Evolutionary conservation across 2,113 vertebrate genomes (phyloP).

Genomic region (Chionodraco myersi): DNA sequence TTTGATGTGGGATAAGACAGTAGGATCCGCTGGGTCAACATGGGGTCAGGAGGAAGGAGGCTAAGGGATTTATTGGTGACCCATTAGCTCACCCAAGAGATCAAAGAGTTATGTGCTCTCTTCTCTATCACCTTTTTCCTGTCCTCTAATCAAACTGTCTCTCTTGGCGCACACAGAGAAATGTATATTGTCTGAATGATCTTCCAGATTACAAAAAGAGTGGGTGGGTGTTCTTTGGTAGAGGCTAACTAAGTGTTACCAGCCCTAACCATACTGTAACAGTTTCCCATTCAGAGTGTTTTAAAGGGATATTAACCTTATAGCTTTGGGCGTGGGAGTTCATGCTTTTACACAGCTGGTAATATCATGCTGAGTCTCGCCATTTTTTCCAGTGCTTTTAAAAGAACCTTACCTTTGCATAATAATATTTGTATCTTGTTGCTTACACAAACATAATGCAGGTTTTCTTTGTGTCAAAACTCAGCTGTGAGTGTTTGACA

Average conservation of each 20-base stretch:
- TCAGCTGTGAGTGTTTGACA: too few relatives aligned
- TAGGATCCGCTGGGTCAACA: slow-evolving; percentile 37
- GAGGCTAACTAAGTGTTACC: slow-evolving; percentile 45
- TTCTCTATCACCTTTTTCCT: slow-evolving; percentile 51
- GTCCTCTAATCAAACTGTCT: slow-evolving; percentile 6
- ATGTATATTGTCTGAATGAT: slow-evolving; percentile 43
- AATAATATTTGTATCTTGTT: slow-evolving; percentile 28
- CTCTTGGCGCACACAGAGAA: slow-evolving; percentile 10
- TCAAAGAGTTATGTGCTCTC: slow-evolving; percentile 71
- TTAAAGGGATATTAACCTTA: slow-evolving; percentile 41
- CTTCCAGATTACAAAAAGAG: slow-evolving; percentile 57
- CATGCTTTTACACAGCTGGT: slow-evolving; percentile 25
- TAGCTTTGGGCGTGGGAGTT: slow-evolving; percentile 51
- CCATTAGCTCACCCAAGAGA: slow-evolving; percentile 58
- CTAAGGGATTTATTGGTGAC: slow-evolving; percentile 67
- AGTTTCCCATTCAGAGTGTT: slow-evolving; percentile 58
- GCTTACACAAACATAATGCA: slow-evolving; percentile 34
- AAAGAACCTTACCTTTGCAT: slow-evolving; percentile 30
- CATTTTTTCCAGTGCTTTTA: slow-evolving; percentile 51
- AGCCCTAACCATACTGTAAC: slow-evolving; percentile 24
- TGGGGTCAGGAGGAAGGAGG: slow-evolving; percentile 71
- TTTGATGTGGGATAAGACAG: slow-evolving; percentile 29
- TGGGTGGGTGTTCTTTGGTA: slow-evolving; percentile 25
- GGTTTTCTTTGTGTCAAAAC: too few relatives aligned
- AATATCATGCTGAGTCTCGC: slow-evolving; percentile 53